Evolutionary conservation across 1,140 invertebrate species (phyloP).

Genomic region (Diorhabda carinulata): DNA sequence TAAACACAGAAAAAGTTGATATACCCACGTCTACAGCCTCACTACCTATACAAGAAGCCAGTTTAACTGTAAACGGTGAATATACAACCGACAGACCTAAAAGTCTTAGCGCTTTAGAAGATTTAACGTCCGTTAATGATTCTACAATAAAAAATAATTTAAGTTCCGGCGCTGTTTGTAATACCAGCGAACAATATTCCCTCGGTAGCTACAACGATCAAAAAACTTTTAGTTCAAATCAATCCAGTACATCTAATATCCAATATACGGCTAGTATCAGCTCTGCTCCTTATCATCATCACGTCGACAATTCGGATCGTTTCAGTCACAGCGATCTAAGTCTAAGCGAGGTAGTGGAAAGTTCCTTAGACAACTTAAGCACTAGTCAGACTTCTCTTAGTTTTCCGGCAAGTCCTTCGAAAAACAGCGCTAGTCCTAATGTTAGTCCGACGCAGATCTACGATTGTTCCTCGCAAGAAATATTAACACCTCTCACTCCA

Average conservation of each 20-base stretch:
- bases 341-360: conserved; percentile 40
- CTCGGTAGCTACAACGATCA: conserved; percentile 32
- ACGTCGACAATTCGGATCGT: conserved; percentile 34
- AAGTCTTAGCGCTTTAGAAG: conserved; percentile 43
- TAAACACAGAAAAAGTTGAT: conserved; percentile 51
- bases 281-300: conserved; percentile 33
- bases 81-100: conserved; percentile 36
- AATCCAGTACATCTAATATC: conserved; percentile 35
- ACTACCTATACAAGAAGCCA: conserved; percentile 54
- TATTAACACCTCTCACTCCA: conserved; percentile 18
- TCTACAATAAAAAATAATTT: conserved; percentile 29
- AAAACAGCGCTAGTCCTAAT: conserved; percentile 38
- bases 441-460: conserved; percentile 35
- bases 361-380: conserved; percentile 38
- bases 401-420: conserved; percentile 38
- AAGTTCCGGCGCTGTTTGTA: conserved; percentile 37
- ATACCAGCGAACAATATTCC: conserved; percentile 35
- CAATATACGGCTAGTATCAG: conserved; percentile 37
- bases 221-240: conserved; percentile 34
- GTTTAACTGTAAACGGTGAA: conserved; percentile 24
- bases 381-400: conserved; percentile 37
- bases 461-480: conserved; percentile 22
- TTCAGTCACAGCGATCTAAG: conserved; percentile 37
- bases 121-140: conserved; percentile 27
- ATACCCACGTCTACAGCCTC: conserved; percentile 53